phyloP scores from a whole-genome alignment of 1,140 invertebrate species.

The Drosophila serrata region DNA sequence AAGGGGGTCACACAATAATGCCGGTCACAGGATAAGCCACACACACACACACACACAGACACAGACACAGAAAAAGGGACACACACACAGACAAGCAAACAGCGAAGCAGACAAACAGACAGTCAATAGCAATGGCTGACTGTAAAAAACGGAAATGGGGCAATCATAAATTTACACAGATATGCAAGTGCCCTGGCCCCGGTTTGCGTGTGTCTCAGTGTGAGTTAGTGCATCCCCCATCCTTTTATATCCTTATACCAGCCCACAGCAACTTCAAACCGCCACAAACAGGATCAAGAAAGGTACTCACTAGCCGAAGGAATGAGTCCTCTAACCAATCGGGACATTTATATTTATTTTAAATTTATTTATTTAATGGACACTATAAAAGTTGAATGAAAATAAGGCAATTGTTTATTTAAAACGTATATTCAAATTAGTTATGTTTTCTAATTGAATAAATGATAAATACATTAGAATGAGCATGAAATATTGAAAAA shows the following conservation, averaged over 20 bases:
- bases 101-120: slow-evolving; percentile 19
- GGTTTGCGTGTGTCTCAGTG: slow-evolving; percentile 37
- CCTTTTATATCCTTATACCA: slow-evolving; percentile 16
- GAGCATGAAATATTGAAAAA: neutral
- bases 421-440: neutral
- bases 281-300: slow-evolving; percentile 40
- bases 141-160: slow-evolving; percentile 84
- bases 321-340: neutral
- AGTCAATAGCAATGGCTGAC: slow-evolving; percentile 75
- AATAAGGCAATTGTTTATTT: neutral
- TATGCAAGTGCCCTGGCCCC: slow-evolving; percentile 73
- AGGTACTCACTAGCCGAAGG: neutral
- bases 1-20: slow-evolving; percentile 77
- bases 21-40: slow-evolving; percentile 78
- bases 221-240: slow-evolving; percentile 20
- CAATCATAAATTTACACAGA: slow-evolving; percentile 85
- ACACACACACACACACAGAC: slow-evolving; percentile 13
- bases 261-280: slow-evolving; percentile 32
- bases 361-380: neutral
- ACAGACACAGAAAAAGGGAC: neutral
- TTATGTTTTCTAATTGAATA: neutral
- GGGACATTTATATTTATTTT: too few relatives aligned
- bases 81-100: neutral
- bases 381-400: neutral
- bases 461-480: neutral